These are phyloP conservation scores for Capra hircus DNA, from an alignment of 2,113 vertebrate species.

Conservation along the genomic window DNA sequence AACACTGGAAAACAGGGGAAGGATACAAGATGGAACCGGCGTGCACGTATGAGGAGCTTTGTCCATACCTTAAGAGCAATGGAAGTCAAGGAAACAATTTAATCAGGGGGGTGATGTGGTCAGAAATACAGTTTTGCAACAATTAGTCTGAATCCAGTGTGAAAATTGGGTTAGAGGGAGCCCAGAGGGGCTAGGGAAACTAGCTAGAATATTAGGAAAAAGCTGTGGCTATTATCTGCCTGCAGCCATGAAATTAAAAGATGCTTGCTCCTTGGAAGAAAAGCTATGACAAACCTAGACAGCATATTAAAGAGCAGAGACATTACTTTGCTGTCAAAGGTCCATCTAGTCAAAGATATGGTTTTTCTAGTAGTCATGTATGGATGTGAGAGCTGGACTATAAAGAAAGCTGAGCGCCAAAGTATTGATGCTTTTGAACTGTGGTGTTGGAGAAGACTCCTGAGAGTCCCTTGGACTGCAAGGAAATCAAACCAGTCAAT, in stretches of 20 bases:
- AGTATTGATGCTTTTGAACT: neutral
- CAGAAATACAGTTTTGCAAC: neutral
- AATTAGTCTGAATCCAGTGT: neutral
- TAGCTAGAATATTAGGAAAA: neutral
- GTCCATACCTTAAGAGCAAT: neutral
- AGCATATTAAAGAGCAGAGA: neutral
- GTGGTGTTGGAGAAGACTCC: neutral
- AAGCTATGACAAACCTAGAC: neutral
- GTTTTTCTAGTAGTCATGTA: no score
- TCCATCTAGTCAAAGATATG: neutral
- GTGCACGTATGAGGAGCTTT: neutral
- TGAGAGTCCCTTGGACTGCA: neutral
- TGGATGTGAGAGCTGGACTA: neutral
- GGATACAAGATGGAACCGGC: neutral
- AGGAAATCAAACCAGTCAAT: neutral
- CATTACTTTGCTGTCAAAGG: neutral
- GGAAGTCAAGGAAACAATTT: neutral
- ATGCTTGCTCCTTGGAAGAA: neutral
- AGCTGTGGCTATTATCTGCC: neutral
- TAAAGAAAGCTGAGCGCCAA: rapidly evolving
- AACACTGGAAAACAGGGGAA: no score
- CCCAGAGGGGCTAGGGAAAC: neutral
- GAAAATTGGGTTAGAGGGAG: neutral
- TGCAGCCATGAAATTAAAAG: neutral
- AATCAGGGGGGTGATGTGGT: neutral